Conservation (phyloP, 1,140 invertebrate genomes). For the Chelonus insularis region DNA sequence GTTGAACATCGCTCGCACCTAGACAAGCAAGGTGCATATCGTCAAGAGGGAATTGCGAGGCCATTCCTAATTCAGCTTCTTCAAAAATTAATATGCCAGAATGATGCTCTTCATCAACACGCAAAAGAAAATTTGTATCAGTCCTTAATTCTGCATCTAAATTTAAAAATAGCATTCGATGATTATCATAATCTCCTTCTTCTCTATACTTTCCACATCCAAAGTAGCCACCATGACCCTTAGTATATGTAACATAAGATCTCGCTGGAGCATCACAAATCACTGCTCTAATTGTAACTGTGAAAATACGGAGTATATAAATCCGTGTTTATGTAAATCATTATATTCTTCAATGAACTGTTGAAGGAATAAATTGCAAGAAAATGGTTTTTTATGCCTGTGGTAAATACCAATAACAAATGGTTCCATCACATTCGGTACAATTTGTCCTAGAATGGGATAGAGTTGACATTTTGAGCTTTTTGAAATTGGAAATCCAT, state of each 20-base stretch:
- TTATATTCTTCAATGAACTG: slow-evolving; percentile 34
- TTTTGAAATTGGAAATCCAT: slow-evolving; percentile 21
- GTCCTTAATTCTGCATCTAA: slow-evolving; percentile 32
- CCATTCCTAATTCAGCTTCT: slow-evolving; percentile 39
- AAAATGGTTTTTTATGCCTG: slow-evolving; percentile 30
- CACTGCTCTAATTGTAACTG: slow-evolving; percentile 22
- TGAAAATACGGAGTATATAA: too few relatives aligned
- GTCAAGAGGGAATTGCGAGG: slow-evolving; percentile 46
- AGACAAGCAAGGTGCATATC: slow-evolving; percentile 54
- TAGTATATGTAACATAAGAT: slow-evolving; percentile 34
- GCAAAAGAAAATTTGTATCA: slow-evolving; percentile 33
- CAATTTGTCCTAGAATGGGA: slow-evolving; percentile 34
- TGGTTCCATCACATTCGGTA: slow-evolving; percentile 3
- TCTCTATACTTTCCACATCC: slow-evolving; percentile 38
- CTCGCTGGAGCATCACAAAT: slow-evolving; percentile 38
- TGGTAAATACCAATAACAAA: slow-evolving; percentile 36
- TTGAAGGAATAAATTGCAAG: slow-evolving; percentile 29
- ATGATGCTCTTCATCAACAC: slow-evolving; percentile 45
- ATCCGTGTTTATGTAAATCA: slow-evolving; percentile 20
- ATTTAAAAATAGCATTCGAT: slow-evolving; percentile 34
- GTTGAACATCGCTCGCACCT: too few relatives aligned
- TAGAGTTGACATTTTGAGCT: slow-evolving; percentile 30
- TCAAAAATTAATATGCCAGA: slow-evolving; percentile 36
- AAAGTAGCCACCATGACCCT: slow-evolving; percentile 33
- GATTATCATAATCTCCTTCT: slow-evolving; percentile 33